Evolutionary conservation across 1,140 invertebrate genomes (phyloP).

Genomic region (Venturia canescens): DNA sequence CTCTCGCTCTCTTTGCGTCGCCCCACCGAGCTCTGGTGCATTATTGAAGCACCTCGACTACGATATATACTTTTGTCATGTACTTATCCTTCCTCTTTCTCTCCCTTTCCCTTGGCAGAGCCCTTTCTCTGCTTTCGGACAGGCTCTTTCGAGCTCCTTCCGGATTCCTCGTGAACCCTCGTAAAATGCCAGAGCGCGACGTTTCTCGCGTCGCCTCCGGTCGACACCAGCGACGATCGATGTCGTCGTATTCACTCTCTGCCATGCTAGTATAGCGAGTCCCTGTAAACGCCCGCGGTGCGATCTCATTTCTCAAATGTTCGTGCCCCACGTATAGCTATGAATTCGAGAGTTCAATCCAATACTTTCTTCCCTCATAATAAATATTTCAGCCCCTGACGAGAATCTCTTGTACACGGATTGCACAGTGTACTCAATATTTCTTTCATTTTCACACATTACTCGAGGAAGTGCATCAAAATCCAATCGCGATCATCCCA

Average conservation of each 20-base stretch:
- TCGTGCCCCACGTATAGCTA: too few species aligned
- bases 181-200: slow-evolving; percentile 27
- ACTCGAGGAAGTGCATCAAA: too few species aligned
- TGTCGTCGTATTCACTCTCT: slow-evolving; percentile 10
- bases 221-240: slow-evolving; percentile 36
- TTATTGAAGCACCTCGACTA: slow-evolving; percentile 30
- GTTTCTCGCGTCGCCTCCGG: slow-evolving; percentile 25
- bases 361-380: too few species aligned
- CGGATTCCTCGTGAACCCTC: slow-evolving; percentile 42
- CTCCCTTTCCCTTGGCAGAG: too few species aligned
- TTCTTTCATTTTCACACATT: too few species aligned
- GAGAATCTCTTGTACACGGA: too few species aligned
- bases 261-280: neutral
- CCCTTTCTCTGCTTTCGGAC: neutral
- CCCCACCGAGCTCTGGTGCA: neutral
- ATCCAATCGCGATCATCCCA: too few species aligned
- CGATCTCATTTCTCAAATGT: neutral
- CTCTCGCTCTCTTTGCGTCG: neutral
- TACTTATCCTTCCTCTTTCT: too few species aligned
- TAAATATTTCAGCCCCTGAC: too few species aligned
- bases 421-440: too few species aligned
- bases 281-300: neutral
- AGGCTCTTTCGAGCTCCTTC: slow-evolving; percentile 33
- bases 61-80: neutral
- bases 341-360: too few species aligned